Evolutionary conservation across 2,113 vertebrate genomes (phyloP), one percentile per base, ranked within the genome.

Genomic region (Fregetta grallaria): DNA sequence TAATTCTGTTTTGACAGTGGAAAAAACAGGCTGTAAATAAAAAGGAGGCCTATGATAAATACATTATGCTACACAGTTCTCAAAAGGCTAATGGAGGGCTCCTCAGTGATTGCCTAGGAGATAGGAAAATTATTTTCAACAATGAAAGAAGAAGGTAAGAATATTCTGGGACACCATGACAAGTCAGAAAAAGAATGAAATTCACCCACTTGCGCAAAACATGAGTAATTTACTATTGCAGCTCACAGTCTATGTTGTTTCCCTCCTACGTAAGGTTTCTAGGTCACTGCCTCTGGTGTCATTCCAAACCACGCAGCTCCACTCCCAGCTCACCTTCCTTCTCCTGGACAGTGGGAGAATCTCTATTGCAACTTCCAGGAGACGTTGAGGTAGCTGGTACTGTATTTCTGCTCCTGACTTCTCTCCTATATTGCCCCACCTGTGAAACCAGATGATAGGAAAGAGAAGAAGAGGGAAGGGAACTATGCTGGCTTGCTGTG

Each of bases 11-110:
- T 84, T 75, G 52, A 92, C 72, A 81, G 38, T 85, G 89, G 94
- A 75, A 92, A 88, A 92, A 87, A 0, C 77, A 97, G 76, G 82
- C 66, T 81, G 76, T 87, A 91, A 96, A 78, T 94, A 96, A 96
- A 91, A 92, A 72, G 23, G 52, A 91, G 36, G 49, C 47, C 56
- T 85, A 72, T 0, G 0, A 83, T 47, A 94, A 79, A 80, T 71
- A 62, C 67, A 26, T 84, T 88, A 67, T 49, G 34, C 26, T 89
- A n/a, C 25, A 82, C 26, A 32, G 42, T 86, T 92, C 23, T 63
- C 19, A 38, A 63, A 89, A 94, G 2, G 2, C 32, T 87, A 74
- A 36, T 34, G n/a, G 45, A 55, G 7, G 29, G 8, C n/a, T 94
- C 47, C 67, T 80, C 29, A 34, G 10, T 36, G 44, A 68, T 27